phyloP scores from a whole-genome alignment of 2,113 vertebrate genomes.

The Colius striatus region DNA sequence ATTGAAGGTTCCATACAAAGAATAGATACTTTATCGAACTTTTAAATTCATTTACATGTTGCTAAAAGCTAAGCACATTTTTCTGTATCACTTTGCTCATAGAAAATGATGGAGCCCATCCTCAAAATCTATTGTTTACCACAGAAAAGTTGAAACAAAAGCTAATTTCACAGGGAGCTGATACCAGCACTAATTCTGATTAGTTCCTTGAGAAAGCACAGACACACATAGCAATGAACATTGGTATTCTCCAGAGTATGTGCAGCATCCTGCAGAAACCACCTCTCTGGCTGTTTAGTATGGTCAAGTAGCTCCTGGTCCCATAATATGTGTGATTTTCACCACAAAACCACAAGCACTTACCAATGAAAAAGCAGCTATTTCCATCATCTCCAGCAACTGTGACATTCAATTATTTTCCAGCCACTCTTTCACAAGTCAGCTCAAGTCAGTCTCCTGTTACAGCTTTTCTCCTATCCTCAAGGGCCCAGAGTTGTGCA shows the following conservation, averaged over 20 bases:
- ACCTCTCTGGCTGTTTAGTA: not conserved
- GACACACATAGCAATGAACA: accelerated
- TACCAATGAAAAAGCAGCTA: not conserved
- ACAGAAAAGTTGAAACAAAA: not conserved
- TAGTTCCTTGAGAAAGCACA: accelerated
- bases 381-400: not conserved
- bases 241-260: too few relatives aligned
- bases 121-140: not conserved
- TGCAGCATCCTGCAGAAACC: not conserved
- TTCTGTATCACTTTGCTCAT: not conserved
- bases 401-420: not conserved
- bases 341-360: not conserved
- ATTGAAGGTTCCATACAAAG: accelerated
- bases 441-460: accelerated
- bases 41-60: not conserved
- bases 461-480: not conserved
- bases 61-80: not conserved
- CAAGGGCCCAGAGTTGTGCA: not conserved
- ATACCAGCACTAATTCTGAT: not conserved
- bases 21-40: not conserved
- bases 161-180: not conserved
- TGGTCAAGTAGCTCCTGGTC: not conserved
- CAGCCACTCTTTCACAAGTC: not conserved
- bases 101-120: not conserved
- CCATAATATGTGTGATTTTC: not conserved